Evolutionary conservation across 1,140 invertebrate species (phyloP), one percentile per base, ranked within the genome.

Genomic region (Temnothorax nylanderi): DNA sequence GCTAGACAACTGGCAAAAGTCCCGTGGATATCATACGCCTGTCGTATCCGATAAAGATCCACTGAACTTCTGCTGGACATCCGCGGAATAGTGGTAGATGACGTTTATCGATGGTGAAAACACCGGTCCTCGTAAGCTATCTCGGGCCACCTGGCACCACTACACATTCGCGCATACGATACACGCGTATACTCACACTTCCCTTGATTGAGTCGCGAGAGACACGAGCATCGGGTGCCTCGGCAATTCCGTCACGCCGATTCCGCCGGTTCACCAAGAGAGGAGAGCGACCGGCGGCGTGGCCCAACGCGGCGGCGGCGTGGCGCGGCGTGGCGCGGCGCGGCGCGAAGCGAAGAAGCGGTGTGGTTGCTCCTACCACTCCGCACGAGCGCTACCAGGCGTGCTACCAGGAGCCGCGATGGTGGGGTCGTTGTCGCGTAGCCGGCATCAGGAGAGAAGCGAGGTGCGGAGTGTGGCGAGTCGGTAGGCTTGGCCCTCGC

Each of bases 401-500:
- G 88, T 87, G 85, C 89, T 26, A 89, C 74, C 77, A 86, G 71
- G 71, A 89, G 85, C 74, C 58, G 21, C 34, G 64, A 16, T 71
- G 51, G 85, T 87, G 88, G 89, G 89, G 88, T 67, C 69, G 47
- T 26, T 80, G 60, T 85, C 80, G 69, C 65, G 47, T 56, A 37
- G 64, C 26, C 80, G 88, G 41, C 26, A 37, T 32, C 32, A 77
- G 51, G 51, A 75, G 87, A 56, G 65, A 49, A 60, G 72, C 49
- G 74, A 58, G 60, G 44, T 2, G 75, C 7, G 16, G 60, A 62
- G 71, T 32, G 60, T 58, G 26, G 26, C 26, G 86, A 91, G 88
- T 82, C 82, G 84, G 88, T 72, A 89, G 87, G 91, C 89, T 90
- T 90, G 91, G 80, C 88, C 26, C 26, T 78, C 76, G 76, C 51